A percentile compares a stretch with the other conserved stretches of the same genome.
These are phyloP conservation scores for Terrapene triunguis DNA, from an alignment of 2,113 vertebrate genomes.

Conservation along the genomic window DNA sequence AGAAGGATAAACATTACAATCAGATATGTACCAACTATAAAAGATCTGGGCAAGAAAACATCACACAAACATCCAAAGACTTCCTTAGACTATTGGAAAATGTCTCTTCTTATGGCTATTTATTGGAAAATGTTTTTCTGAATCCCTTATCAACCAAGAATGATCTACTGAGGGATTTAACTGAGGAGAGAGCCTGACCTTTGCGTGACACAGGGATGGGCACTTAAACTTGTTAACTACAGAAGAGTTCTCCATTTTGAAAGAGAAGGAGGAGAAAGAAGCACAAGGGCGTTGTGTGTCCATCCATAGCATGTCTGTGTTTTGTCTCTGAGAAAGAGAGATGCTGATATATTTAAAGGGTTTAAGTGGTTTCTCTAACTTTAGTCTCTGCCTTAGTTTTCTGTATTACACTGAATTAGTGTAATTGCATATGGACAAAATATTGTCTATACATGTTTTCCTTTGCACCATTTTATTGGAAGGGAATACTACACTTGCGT, in stretches of 20 bases:
- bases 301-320: not conserved
- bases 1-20: not conserved
- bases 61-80: not conserved
- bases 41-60: not conserved
- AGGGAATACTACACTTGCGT: not conserved
- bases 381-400: no score
- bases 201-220: not conserved
- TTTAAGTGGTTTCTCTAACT: not conserved
- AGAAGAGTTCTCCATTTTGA: not conserved
- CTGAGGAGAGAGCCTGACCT: not conserved
- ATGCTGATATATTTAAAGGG: not conserved
- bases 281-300: not conserved
- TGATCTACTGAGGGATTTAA: not conserved
- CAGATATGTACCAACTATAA: not conserved
- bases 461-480: not conserved
- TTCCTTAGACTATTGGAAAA: not conserved
- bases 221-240: not conserved
- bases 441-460: not conserved
- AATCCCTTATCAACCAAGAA: not conserved
- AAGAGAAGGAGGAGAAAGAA: not conserved
- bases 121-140: not conserved
- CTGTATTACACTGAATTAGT: not conserved
- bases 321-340: not conserved
- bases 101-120: not conserved
- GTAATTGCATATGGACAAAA: not conserved